Evolutionary conservation across 2,113 vertebrate species (phyloP), one percentile per base, ranked within the genome.

Genomic region (Peromyscus californicus): DNA sequence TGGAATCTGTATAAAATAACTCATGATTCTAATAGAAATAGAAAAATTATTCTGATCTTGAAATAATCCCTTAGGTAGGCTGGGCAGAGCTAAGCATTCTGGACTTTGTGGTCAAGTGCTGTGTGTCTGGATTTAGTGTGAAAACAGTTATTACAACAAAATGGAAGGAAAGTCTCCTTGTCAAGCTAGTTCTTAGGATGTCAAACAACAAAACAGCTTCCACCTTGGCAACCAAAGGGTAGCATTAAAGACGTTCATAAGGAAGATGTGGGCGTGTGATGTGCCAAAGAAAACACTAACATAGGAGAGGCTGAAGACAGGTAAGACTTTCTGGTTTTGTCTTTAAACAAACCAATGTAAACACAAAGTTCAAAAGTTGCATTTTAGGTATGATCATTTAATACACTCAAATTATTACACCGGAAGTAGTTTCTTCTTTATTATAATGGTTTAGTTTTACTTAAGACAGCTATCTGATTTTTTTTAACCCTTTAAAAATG

Each of bases 351-450:
- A 95, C 96, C 61, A 87, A 69, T 94, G 97, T 98, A 96, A 97
- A 98, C 98, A 98, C 85, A 98, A 92, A 97, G 98, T 98, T 98
- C 6, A 96, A 96, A 98, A 98, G 86, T 97, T 98, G 98, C 97
- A 97, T 98, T 98, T 93, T 98, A 98, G 97, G 97, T 97, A 97
- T 93, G 95, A 96, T 98, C 95, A 97, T 98, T 98, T 96, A 95
- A 98, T 54, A 96, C 98, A 98, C 96, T 98, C 97, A 98, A 97
- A 93, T 88, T 97, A 0, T 97, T 97, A 96, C 98, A 97, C 97
- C 97, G 97, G 95, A 98, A 98, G 96, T 98, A 97, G 96, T 98
- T 98, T 98, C 98, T 98, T 95, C 83, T 86, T 98, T 98, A 97
- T 97, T 80, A 95, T 84, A 97, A 98, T 98, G 98, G 95, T 97